Base-by-base conservation (phyloP, 2,888 invertebrate species). In the Cetonia aurata region DNA sequence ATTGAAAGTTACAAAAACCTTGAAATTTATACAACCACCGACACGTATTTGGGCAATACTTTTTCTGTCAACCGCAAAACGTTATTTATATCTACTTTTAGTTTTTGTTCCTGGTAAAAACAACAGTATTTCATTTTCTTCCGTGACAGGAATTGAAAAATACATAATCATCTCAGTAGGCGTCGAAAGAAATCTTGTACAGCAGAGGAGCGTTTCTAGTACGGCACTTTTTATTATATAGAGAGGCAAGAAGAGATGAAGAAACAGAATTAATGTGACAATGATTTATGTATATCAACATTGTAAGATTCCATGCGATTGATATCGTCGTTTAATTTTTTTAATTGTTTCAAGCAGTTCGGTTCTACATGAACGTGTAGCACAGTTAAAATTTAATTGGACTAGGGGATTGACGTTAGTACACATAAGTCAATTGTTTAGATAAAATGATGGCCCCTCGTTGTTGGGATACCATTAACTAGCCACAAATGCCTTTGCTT, bases 101-200 rank as follows among this genome's bases (percentile, higher is more conserved):
- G 31, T 67, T 56, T 67, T 67, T 67, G 31, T 19, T 25, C 13
- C 48, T 48, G 46, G 44, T 57, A 67, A 62, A 69, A 60, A 52
- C 41, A 52, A 69, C 69, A 37, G 62, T 52, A 59, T 60, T 69
- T 62, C 69, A 62, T 53, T 25, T 25, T 53, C 53, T 44, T 59
- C 53, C 53, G 44, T 55, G 62, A 69, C 69, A 69, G 53, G 52
- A 60, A 69, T 69, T 44, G 69, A 69, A 48, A 67, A 60, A 60
- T 69, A 60, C 19, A 62, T 44, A 37, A 59, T 62, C 62, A 62
- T 33, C 42, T 50, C 31, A 6, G 50, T 69, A 52, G 37, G 53
- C 31, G 67, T 56, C 56, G 67, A 48, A 48, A 56, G 67, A 46
- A 48, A 56, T 44, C 55, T 44, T 37, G 62, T 62, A 31, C 48